Conservation (phyloP, 2,797 vertebrate species). For the Hydrolagus colliei region DNA sequence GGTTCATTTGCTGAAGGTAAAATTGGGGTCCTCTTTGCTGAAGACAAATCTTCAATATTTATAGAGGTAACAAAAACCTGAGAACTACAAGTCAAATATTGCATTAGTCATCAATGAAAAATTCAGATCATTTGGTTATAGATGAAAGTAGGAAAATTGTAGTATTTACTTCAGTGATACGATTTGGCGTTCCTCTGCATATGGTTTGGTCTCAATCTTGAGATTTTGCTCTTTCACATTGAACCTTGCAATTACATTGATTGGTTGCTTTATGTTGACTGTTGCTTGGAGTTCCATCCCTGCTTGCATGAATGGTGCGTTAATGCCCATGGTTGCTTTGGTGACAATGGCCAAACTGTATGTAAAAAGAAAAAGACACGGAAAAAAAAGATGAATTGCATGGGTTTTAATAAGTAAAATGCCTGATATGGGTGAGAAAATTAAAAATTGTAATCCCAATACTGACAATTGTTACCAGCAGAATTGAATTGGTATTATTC, state of each 20-base stretch:
- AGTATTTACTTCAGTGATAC: slow-evolving; percentile 51
- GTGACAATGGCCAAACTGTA: slow-evolving; percentile 58
- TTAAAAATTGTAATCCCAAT: neutral
- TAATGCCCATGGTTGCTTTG: slow-evolving; percentile 64
- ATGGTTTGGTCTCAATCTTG: slow-evolving; percentile 60
- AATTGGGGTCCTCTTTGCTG: slow-evolving; percentile 44
- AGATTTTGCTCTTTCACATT: slow-evolving; percentile 58
- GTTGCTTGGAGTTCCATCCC: slow-evolving; percentile 51
- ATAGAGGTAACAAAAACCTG: slow-evolving; percentile 47
- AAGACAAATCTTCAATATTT: slow-evolving; percentile 45
- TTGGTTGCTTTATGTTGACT: slow-evolving; percentile 47
- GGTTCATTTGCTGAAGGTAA: slow-evolving; percentile 40
- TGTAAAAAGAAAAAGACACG: slow-evolving; percentile 41
- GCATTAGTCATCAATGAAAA: slow-evolving; percentile 34
- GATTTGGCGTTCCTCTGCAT: slow-evolving; percentile 53
- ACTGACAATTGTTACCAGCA: neutral
- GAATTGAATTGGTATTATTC: neutral
- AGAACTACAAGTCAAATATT: slow-evolving; percentile 37
- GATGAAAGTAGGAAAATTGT: neutral
- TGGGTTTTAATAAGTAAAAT: neutral
- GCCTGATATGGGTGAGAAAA: neutral
- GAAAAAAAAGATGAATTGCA: neutral
- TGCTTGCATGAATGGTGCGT: slow-evolving; percentile 60
- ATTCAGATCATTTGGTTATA: too few relatives aligned
- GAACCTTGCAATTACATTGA: slow-evolving; percentile 49